These are phyloP conservation scores for Ochropacha duplaris DNA, from an alignment of 2,888 invertebrate genomes.

Conservation along the genomic window DNA sequence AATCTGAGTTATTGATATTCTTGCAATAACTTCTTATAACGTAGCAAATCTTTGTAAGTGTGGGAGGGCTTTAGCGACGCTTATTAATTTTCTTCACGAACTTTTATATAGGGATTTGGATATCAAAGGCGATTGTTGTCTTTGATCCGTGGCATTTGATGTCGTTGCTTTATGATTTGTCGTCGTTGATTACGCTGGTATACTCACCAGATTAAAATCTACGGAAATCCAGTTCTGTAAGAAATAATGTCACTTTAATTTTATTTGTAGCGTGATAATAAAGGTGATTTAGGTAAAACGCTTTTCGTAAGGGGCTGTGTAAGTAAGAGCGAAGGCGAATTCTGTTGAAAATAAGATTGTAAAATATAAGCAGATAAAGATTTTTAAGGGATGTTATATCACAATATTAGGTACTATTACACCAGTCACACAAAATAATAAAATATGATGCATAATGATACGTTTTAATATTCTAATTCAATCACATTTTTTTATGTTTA, in stretches of 20 bases:
- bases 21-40: background rate
- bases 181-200: conserved; percentile 7
- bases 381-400: background rate
- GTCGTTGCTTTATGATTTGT: conserved; percentile 34
- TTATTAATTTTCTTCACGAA: conserved; percentile 38
- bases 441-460: background rate
- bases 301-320: background rate
- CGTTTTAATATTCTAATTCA: background rate
- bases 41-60: conserved; percentile 8
- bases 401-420: no score
- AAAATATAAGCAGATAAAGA: background rate
- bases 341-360: background rate
- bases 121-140: conserved; percentile 34
- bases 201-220: conserved; percentile 5
- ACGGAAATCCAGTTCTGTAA: conserved; percentile 2
- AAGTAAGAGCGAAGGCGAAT: background rate
- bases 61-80: conserved; percentile 12
- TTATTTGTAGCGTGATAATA: background rate
- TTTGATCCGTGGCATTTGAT: conserved; percentile 43
- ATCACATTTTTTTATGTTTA: no score
- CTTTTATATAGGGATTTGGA: conserved; percentile 27
- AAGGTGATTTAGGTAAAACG: background rate
- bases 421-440: no score
- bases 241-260: background rate
- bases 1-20: background rate